Evolutionary conservation across 1,140 invertebrate genomes (phyloP), one percentile per base, ranked within the genome.

Genomic region (Centruroides vittatus): DNA sequence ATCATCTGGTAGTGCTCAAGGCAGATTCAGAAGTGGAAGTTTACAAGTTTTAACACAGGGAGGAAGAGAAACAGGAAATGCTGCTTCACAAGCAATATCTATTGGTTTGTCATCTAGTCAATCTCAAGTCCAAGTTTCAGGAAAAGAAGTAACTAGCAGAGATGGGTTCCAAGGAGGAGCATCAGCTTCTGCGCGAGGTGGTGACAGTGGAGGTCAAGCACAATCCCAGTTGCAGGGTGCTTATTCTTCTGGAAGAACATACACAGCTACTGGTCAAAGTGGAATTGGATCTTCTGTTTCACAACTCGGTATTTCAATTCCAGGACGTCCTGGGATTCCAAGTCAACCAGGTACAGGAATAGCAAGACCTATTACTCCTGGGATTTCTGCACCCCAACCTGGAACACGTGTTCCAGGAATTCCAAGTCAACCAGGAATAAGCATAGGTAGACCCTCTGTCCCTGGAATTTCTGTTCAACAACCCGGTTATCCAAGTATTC

Each of bases 1-100:
- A 23, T 50, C 62, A 53, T 60, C 58, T 47, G 59, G 62, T 53
- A 36, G 13, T 13, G 62, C 62, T 8, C 62, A 63, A 63, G 62
- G 62, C 9, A 57, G 58, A 46, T 63, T 63, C 57, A 59, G 58
- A 5, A 48, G 35, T 4, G 62, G 62, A 0, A 49, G 13, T 11
- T 57, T 58, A 11, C 58, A 60, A 49, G 62, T 60, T 10, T 47
- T 53, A 36, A 55, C 62, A 4, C 62, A 63, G 47, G 55, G 49
- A 35, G 36, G 55, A 48, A 57, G n/a, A 48, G 41, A 57, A 10
- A 58, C 58, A 35, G 62, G 62, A 35, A 60, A 55, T 49, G 62
- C 62, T 13, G 58, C 57, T 10, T 58, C 62, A 47, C 53, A 63
- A 58, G 55, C 62, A 13, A 58, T 60, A 34, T 63, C 62, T 34